phyloP scores from a whole-genome alignment of 2,888 invertebrate species.

The Hedychridium roseum region DNA sequence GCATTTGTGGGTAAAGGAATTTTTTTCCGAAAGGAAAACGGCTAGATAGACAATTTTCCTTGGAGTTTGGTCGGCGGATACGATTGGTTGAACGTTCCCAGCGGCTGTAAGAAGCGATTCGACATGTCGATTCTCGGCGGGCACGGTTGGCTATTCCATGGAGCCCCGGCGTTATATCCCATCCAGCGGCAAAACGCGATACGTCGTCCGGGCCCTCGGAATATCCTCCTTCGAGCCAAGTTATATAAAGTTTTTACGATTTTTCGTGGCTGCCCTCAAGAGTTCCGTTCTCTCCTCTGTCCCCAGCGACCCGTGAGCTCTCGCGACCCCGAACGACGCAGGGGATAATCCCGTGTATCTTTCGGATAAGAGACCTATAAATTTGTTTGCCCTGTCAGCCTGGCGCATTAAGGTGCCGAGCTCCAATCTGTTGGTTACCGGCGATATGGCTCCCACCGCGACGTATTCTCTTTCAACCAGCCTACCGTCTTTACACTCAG shows the following conservation, averaged over 20 bases:
- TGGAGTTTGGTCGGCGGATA: too few species aligned
- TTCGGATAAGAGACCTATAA: conserved; percentile 62
- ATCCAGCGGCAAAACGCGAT: too few species aligned
- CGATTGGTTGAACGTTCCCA: too few species aligned
- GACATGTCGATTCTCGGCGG: too few species aligned
- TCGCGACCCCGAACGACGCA: conserved; percentile 34
- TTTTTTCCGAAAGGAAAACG: too few species aligned
- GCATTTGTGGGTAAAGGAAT: too few species aligned
- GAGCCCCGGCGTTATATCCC: too few species aligned
- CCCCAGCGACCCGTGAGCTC: conserved; percentile 37
- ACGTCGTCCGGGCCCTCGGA: conserved; percentile 31
- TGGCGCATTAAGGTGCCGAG: conserved; percentile 49
- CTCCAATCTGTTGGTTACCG: conserved; percentile 54
- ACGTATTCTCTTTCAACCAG: conserved; percentile 21
- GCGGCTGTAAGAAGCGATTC: too few species aligned
- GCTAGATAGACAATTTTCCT: too few species aligned
- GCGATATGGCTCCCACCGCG: conserved; percentile 42
- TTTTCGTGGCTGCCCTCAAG: conserved; percentile 49
- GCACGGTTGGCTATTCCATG: too few species aligned
- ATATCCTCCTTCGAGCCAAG: conserved; percentile 51
- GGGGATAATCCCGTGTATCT: conserved; percentile 61
- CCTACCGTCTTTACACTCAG: neutral
- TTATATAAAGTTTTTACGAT: conserved; percentile 63
- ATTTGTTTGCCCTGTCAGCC: conserved; percentile 61
- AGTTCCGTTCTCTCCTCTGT: conserved; percentile 23